Conservation (phyloP, 2,797 vertebrate species). For the Sorex maritimensis region DNA sequence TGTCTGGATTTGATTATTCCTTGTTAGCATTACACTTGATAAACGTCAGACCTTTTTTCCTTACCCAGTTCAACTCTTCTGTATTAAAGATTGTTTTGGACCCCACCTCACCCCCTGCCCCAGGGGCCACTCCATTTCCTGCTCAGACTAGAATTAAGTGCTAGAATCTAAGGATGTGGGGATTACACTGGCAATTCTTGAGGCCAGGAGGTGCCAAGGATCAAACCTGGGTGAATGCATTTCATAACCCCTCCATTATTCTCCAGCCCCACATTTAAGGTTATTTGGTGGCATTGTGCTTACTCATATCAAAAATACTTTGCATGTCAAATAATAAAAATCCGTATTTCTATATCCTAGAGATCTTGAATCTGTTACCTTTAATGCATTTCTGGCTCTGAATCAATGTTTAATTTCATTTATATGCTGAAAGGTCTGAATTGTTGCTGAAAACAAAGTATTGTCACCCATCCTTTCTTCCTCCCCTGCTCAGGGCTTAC, state of each 20-base stretch:
- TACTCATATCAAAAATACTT: slow-evolving; percentile 13
- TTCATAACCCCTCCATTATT: too few relatives aligned
- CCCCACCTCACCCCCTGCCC: too few relatives aligned
- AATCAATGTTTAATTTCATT: slow-evolving; percentile 50
- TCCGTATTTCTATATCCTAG: slow-evolving; percentile 5
- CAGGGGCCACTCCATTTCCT: too few relatives aligned
- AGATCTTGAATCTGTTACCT: slow-evolving; percentile 22
- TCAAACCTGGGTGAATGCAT: too few relatives aligned
- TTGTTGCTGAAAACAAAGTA: not conserved
- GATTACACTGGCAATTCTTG: too few relatives aligned
- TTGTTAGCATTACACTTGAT: not conserved
- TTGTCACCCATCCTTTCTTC: too few relatives aligned
- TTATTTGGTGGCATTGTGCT: slow-evolving; percentile 23
- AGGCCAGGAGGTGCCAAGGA: too few relatives aligned
- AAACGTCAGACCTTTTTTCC: not conserved
- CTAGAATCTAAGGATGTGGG: too few relatives aligned
- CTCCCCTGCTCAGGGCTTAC: too few relatives aligned
- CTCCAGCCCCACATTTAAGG: not conserved
- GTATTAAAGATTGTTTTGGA: too few relatives aligned
- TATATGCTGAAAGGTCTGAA: slow-evolving; percentile 18
- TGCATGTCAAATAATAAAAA: slow-evolving; percentile 52
- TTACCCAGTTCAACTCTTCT: not conserved
- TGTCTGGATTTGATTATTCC: slow-evolving; percentile 4
- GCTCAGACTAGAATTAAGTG: too few relatives aligned
- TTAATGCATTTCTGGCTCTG: slow-evolving; percentile 14